Evolutionary conservation across 1,140 invertebrate genomes (phyloP), one percentile per base, ranked within the genome.

Genomic region (Diorhabda elongata): DNA sequence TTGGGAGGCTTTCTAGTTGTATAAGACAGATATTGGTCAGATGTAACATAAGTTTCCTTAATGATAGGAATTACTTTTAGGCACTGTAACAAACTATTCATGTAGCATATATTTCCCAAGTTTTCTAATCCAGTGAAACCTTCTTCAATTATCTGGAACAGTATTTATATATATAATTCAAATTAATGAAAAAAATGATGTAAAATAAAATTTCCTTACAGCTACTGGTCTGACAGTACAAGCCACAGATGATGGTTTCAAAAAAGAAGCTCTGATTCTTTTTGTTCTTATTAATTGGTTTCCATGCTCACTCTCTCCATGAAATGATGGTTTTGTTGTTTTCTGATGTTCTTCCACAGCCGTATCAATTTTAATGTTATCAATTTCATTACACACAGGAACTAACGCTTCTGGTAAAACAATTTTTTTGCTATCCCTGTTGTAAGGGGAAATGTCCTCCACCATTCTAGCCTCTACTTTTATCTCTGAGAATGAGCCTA

Each of bases 11-110:
- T 60, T 63, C 70, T 60, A 2, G 68, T 73, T 7, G 73, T 70
- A 42, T 67, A 58, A 42, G 69, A 66, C 7, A 52, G 52, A 52
- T 74, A 78, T 61, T 70, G 61, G 2, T 69, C 63, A 58, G 69
- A 70, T 26, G 43, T 69, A 11, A 65, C 69, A 41, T 74, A 72
- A 9, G 74, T 60, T 8, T 26, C 44, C 61, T 65, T 70, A 2
- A 78, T 64, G 2, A 66, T 44, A 9, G 76, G 76, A 42, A 78
- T 58, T 57, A 73, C 73, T 56, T 74, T 69, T 47, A 69, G 59
- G 71, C 92, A 94, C 77, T 96, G 94, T 44, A 96, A 84, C 5
- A 92, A 92, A 9, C 92, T 91, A 82, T 95, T 96, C 89, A 96
- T 91, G 76, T 96, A 96, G 80, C 94, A 96, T 7, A 93, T 94